These are phyloP conservation scores for Amphiduros pacificus DNA, from an alignment of 2,888 invertebrate genomes.

Conservation along the genomic window DNA sequence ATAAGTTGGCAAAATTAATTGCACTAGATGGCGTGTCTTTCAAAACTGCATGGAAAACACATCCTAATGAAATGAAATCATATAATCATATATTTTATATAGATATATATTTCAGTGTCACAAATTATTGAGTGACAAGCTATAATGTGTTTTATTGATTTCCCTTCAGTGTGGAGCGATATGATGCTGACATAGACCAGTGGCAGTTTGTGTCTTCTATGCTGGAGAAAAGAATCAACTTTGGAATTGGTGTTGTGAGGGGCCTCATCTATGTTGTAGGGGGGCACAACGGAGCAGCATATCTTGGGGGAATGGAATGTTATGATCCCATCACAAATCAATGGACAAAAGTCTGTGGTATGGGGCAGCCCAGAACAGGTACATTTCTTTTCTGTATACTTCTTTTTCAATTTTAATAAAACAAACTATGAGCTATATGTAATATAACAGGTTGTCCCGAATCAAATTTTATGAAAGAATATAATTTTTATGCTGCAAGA, in stretches of 20 bases:
- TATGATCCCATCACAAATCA: slow-evolving; percentile 10
- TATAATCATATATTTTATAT: no score
- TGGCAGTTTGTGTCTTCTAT: slow-evolving; percentile 4
- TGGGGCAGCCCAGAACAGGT: slow-evolving; percentile 13
- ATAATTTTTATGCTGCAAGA: not conserved
- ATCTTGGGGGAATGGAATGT: slow-evolving; percentile 1
- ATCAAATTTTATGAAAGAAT: not conserved
- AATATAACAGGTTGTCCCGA: no score
- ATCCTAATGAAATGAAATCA: no score
- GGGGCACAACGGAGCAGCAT: slow-evolving; percentile 10
- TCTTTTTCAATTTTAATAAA: no score
- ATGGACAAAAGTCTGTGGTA: slow-evolving; percentile 6
- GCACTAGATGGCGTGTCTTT: no score
- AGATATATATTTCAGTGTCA: no score
- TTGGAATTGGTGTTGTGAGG: not conserved
- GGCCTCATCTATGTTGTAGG: slow-evolving; percentile 11
- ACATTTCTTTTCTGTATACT: no score
- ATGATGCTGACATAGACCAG: not conserved
- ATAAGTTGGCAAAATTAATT: no score
- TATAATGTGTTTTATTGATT: not conserved
- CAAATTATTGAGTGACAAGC: not conserved
- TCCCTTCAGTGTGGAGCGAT: slow-evolving; percentile 5
- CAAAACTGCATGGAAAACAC: no score
- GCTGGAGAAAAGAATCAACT: slow-evolving; percentile 12
- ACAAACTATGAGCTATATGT: no score